These are phyloP conservation scores for Edolisoma coerulescens DNA, from an alignment of 2,113 vertebrate genomes.

Conservation along the genomic window DNA sequence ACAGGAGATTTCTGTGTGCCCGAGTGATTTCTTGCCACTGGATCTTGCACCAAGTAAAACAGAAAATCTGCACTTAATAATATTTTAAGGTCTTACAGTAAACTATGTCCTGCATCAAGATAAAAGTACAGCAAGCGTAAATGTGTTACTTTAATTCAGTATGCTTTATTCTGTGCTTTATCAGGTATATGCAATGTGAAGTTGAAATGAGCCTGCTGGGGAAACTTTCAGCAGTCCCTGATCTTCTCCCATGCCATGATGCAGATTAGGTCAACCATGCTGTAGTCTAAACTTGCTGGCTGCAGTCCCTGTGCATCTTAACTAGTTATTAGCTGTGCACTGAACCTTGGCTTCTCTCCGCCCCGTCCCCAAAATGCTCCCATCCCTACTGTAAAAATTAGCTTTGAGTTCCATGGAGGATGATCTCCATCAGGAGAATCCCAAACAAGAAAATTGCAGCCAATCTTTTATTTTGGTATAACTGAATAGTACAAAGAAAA, in stretches of 20 bases:
- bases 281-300: neutral
- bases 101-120: neutral
- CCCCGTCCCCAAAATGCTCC: neutral
- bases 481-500: neutral
- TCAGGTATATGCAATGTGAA: neutral
- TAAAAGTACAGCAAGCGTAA: neutral
- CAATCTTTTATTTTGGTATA: neutral
- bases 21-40: neutral
- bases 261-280: neutral
- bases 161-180: neutral
- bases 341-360: neutral
- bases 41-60: neutral
- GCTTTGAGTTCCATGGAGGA: neutral
- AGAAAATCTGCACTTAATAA: neutral
- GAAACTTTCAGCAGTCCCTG: neutral
- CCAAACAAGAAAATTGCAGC: neutral
- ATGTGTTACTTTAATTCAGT: neutral
- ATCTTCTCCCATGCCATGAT: neutral
- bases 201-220: neutral
- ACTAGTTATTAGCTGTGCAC: neutral
- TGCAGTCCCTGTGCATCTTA: neutral
- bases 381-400: neutral
- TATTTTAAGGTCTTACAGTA: neutral
- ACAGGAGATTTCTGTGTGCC: neutral
- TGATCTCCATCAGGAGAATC: neutral